Conservation (phyloP, 23 tunicate genomes). For the Corella eumyota region DNA sequence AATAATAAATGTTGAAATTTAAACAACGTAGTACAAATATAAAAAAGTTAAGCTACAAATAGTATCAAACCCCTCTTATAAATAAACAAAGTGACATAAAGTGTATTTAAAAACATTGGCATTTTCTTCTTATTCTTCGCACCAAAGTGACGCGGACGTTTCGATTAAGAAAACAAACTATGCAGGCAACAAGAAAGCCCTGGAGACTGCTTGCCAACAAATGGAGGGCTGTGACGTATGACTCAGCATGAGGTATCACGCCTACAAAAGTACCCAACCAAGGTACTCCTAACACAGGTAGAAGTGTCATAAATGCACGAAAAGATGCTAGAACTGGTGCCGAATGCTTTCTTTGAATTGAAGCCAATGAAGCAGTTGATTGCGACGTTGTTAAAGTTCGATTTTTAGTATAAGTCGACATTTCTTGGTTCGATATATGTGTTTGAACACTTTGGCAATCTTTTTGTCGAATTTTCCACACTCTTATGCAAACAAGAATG, state of each 20-base stretch:
- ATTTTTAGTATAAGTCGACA: not conserved
- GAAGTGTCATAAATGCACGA: conserved; percentile 21
- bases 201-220: conserved; percentile 34
- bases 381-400: not conserved
- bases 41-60: too few species aligned
- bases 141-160: conserved; percentile 10
- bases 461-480: conserved; percentile 11
- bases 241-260: conserved; percentile 26
- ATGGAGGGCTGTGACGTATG: conserved; percentile 23
- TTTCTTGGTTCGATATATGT: not conserved
- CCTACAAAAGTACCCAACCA: conserved; percentile 34
- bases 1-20: too few species aligned
- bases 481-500: conserved; percentile 8
- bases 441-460: not conserved
- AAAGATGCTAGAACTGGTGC: conserved; percentile 10
- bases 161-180: conserved; percentile 15
- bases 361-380: conserved; percentile 1
- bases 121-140: conserved; percentile 7
- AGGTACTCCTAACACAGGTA: conserved; percentile 42
- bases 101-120: conserved; percentile 6
- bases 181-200: conserved; percentile 13
- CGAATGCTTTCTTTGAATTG: not conserved
- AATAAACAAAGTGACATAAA: too few species aligned
- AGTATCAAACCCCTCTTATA: too few species aligned
- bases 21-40: too few species aligned